These are phyloP conservation scores for Gonatopus flavifemur DNA, from an alignment of 1,140 invertebrate genomes.

Conservation along the genomic window DNA sequence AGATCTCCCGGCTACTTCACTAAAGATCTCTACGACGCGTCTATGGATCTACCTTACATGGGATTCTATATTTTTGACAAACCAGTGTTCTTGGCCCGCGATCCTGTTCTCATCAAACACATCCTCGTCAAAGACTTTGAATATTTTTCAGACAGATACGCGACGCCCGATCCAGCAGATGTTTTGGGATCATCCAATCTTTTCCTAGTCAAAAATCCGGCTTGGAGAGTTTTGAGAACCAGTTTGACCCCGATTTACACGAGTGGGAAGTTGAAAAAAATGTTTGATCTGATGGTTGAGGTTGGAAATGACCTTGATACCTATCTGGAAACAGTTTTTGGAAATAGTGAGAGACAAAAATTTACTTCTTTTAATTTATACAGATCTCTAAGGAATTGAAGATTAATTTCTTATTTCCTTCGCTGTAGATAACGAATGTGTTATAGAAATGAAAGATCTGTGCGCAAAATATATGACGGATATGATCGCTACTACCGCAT, in stretches of 20 bases:
- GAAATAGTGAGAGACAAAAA: conserved; percentile 22
- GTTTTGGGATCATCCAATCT: conserved; percentile 41
- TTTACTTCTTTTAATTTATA: neutral
- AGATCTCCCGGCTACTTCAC: conserved; percentile 45
- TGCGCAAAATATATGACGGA: conserved; percentile 53
- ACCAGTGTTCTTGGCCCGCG: conserved; percentile 35
- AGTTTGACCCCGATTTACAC: conserved; percentile 18
- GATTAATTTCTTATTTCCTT: neutral
- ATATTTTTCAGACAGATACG: conserved; percentile 54
- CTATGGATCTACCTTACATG: conserved; percentile 18
- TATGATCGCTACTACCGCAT: conserved; percentile 55
- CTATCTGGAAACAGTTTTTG: conserved; percentile 15
- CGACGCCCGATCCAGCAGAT: conserved; percentile 35
- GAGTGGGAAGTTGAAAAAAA: conserved; percentile 25
- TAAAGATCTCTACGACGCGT: conserved; percentile 38
- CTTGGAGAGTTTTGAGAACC: conserved; percentile 30
- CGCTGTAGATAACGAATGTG: neutral
- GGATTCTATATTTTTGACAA: conserved; percentile 46
- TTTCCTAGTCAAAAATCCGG: conserved; percentile 43
- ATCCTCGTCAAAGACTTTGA: conserved; percentile 60
- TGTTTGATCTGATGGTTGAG: conserved; percentile 39
- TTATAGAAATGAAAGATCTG: conserved; percentile 52
- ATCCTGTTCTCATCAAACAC: conserved; percentile 42
- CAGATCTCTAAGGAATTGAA: neutral
- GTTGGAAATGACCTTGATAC: conserved; percentile 49